phyloP scores from a whole-genome alignment of 1,140 invertebrate genomes.

The Leptoteleia sp. region DNA sequence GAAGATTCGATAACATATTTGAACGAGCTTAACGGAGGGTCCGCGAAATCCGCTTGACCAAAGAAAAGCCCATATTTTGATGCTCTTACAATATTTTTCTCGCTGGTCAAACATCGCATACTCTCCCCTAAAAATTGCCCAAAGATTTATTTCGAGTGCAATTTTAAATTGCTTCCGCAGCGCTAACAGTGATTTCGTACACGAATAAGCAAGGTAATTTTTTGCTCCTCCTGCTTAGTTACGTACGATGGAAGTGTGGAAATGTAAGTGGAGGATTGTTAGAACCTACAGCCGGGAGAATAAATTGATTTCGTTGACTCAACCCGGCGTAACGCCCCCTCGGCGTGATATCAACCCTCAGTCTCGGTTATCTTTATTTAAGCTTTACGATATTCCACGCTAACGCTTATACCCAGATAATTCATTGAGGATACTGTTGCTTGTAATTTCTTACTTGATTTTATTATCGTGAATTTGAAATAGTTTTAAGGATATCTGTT shows the following conservation, averaged over 20 bases:
- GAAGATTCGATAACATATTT: constrained; percentile 79
- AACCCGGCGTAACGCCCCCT: constrained; percentile 80
- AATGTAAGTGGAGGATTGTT: constrained; percentile 35
- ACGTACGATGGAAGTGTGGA: constrained; percentile 48
- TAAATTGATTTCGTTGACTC: constrained; percentile 82
- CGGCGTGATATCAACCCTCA: constrained; percentile 80
- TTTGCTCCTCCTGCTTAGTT: constrained; percentile 40
- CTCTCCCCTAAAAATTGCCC: neutral
- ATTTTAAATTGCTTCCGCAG: too few relatives aligned
- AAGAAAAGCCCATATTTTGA: constrained; percentile 75
- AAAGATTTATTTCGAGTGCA: constrained; percentile 25
- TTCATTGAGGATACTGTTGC: constrained; percentile 48
- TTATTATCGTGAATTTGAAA: constrained; percentile 51
- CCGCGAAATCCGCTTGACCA: constrained; percentile 80
- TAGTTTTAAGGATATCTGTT: too few relatives aligned
- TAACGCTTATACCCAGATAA: constrained; percentile 68
- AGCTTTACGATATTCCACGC: constrained; percentile 78
- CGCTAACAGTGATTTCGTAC: constrained; percentile 40
- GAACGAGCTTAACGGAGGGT: constrained; percentile 71
- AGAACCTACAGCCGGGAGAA: constrained; percentile 72
- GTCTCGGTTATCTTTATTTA: constrained; percentile 81
- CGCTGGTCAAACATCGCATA: constrained; percentile 8
- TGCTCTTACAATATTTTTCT: constrained; percentile 46
- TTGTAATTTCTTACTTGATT: constrained; percentile 54
- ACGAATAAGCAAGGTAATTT: constrained; percentile 41